phyloP scores from a whole-genome alignment of 2,113 vertebrate species.

The Naja naja region DNA sequence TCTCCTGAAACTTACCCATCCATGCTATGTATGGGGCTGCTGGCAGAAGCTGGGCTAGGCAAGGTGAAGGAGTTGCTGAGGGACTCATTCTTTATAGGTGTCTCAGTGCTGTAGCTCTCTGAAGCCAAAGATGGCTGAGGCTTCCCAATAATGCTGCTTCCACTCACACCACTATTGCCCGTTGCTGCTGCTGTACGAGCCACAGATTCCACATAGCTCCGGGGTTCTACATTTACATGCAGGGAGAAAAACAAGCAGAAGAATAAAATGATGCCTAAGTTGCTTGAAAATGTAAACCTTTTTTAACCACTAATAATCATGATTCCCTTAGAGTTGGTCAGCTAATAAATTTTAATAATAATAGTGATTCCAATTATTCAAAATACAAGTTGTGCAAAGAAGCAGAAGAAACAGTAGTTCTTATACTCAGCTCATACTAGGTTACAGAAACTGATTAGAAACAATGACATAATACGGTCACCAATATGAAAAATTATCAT shows the following conservation, averaged over 20 bases:
- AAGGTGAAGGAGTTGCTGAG: slow-evolving; percentile 71
- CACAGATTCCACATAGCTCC: slow-evolving; percentile 94
- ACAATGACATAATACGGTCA: background rate
- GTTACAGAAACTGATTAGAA: background rate
- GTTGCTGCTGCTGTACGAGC: slow-evolving; percentile 77
- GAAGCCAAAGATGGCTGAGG: slow-evolving; percentile 45
- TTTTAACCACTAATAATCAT: background rate
- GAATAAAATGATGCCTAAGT: background rate
- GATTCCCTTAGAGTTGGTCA: background rate
- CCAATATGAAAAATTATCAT: background rate
- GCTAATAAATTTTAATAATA: background rate
- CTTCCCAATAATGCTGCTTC: background rate
- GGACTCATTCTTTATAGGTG: slow-evolving; percentile 65
- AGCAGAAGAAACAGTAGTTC: background rate
- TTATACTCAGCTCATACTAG: background rate
- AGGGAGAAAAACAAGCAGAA: background rate
- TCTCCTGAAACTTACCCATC: slow-evolving; percentile 75
- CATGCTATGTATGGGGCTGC: slow-evolving; percentile 86
- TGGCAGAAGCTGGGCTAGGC: slow-evolving; percentile 84
- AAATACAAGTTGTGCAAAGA: background rate
- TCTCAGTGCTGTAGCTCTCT: slow-evolving; percentile 64
- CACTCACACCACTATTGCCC: slow-evolving; percentile 55
- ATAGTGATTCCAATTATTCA: background rate
- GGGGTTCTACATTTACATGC: slow-evolving; percentile 75
- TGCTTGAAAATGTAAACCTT: background rate